Conservation (phyloP, 2,797 vertebrate genomes). For the Neosilurus hyrtlii region DNA sequence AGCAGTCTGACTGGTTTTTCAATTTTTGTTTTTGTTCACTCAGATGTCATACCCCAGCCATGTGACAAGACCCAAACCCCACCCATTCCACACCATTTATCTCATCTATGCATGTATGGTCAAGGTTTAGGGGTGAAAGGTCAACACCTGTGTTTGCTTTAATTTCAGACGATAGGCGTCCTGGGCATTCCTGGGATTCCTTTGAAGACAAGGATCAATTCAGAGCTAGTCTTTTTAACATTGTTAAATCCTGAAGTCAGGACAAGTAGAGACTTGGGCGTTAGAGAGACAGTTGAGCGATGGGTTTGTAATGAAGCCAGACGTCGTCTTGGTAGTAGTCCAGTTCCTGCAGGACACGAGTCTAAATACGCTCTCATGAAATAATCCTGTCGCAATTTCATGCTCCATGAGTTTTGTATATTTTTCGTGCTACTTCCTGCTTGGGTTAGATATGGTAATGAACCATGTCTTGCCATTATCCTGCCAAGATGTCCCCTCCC, state of each 20-base stretch:
- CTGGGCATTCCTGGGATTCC: not conserved
- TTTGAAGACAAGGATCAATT: not conserved
- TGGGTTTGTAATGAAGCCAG: not conserved
- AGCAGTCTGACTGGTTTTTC: conserved; percentile 49
- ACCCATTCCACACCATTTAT: conserved; percentile 26
- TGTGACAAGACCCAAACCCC: not conserved
- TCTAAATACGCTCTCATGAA: not conserved
- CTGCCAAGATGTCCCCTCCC: not conserved
- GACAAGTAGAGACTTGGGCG: conserved; percentile 6
- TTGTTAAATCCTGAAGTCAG: conserved; percentile 3
- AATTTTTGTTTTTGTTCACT: conserved; percentile 44
- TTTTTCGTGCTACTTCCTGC: not conserved
- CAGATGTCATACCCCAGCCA: conserved; percentile 26
- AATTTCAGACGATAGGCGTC: conserved; percentile 44
- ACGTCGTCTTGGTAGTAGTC: not conserved
- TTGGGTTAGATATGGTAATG: conserved; percentile 16
- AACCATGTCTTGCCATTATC: conserved; percentile 3
- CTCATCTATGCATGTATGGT: conserved; percentile 54
- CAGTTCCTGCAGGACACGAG: not conserved
- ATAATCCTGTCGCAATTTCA: not conserved
- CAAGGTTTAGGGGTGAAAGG: conserved; percentile 56
- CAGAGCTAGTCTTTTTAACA: not conserved
- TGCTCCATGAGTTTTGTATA: conserved; percentile 17
- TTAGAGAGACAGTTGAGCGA: not conserved
- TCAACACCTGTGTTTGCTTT: conserved; percentile 64